phyloP scores from a whole-genome alignment of 2,797 vertebrate genomes.

The Micromesistius poutassou region DNA sequence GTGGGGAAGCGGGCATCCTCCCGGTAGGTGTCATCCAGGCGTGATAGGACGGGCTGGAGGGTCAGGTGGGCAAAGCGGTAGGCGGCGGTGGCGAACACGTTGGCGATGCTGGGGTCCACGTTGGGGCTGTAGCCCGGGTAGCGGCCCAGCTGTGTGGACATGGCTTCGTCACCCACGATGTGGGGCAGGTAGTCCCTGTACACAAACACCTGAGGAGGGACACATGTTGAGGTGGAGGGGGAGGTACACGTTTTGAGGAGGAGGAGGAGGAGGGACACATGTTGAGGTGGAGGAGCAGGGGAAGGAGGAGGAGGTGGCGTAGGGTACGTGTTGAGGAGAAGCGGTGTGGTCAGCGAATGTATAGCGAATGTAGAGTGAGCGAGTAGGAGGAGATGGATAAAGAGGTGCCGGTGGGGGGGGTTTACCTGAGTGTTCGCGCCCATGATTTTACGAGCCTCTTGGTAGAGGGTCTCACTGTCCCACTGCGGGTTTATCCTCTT shows the following conservation, averaged over 20 bases:
- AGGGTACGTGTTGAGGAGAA: not conserved
- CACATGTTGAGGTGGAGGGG: not conserved
- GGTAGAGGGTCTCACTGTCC: constrained; percentile 83
- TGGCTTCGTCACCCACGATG: constrained; percentile 70
- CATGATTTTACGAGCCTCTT: constrained; percentile 85
- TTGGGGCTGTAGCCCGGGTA: constrained; percentile 73
- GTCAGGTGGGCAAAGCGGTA: constrained; percentile 85
- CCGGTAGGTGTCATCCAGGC: constrained; percentile 67
- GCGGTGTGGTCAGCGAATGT: not conserved
- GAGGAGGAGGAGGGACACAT: not conserved
- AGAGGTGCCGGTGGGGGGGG: not conserved
- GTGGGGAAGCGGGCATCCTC: constrained; percentile 56
- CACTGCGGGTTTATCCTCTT: constrained; percentile 79
- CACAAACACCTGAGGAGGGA: constrained; percentile 75
- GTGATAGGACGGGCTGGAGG: constrained; percentile 74
- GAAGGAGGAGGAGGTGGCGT: too few species aligned
- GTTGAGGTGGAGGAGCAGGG: not conserved
- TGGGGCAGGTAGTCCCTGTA: constrained; percentile 83
- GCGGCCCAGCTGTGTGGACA: constrained; percentile 55
- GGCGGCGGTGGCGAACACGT: constrained; percentile 83
- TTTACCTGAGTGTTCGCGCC: constrained; percentile 82
- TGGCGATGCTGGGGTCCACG: constrained; percentile 79
- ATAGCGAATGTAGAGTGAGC: not conserved
- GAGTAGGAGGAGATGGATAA: not conserved
- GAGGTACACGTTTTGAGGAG: not conserved